Conservation (phyloP, 2,888 invertebrate genomes). For the Girardia tigrina region DNA sequence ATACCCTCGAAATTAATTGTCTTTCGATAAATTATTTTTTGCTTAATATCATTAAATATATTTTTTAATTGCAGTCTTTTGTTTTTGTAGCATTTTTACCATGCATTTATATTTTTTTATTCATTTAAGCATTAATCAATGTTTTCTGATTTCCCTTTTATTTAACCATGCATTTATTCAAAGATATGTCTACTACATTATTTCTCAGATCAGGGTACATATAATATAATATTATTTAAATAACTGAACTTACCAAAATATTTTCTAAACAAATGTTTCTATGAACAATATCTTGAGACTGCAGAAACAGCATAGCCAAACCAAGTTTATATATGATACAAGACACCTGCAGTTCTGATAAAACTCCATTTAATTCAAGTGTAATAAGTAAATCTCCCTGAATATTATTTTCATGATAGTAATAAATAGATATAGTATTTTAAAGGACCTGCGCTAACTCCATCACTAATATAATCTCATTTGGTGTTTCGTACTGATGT, state of each 20-base stretch:
- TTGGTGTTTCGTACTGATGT: constrained; percentile 1
- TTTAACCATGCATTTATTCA: too few species aligned
- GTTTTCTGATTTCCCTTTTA: too few species aligned
- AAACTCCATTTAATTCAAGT: neutral
- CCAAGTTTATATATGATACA: neutral
- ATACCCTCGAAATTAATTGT: too few species aligned
- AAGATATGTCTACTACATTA: too few species aligned
- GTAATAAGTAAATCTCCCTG: neutral
- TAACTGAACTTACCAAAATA: neutral
- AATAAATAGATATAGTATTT: neutral
- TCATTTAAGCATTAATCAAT: too few species aligned
- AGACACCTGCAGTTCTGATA: neutral
- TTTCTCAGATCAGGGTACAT: too few species aligned
- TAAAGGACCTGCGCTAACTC: neutral
- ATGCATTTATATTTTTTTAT: too few species aligned
- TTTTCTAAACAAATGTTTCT: neutral
- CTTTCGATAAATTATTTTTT: too few species aligned
- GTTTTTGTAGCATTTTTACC: too few species aligned
- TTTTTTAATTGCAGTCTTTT: too few species aligned
- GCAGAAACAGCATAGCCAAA: neutral
- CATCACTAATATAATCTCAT: neutral
- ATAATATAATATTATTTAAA: neutral
- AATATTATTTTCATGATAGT: neutral
- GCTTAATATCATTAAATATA: too few species aligned
- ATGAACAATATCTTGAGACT: neutral